Evolutionary conservation across 2,888 invertebrate genomes (phyloP).

Genomic region (Papilio demoleus): DNA sequence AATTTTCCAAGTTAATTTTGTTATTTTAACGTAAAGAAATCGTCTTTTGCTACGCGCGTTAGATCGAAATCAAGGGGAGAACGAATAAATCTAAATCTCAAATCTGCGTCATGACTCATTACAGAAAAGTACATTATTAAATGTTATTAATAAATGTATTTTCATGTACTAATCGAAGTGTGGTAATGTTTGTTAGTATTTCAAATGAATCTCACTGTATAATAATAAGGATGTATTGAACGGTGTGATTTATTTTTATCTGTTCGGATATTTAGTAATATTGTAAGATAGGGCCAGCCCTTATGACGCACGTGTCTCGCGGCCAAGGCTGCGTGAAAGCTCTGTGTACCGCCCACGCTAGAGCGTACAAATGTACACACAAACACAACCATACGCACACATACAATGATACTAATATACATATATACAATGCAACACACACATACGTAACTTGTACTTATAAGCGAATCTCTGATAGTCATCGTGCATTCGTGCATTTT

Average conservation of each 20-base stretch:
- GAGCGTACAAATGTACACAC: conserved; percentile 48
- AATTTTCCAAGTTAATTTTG: background rate
- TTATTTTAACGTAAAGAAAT: background rate
- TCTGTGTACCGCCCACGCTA: conserved; percentile 70
- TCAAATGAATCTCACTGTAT: background rate
- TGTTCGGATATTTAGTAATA: conserved; percentile 35
- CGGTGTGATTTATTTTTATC: background rate
- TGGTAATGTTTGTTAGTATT: background rate
- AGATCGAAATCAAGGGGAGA: background rate
- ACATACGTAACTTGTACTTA: conserved; percentile 41
- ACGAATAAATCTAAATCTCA: too few relatives aligned
- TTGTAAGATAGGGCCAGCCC: conserved; percentile 60
- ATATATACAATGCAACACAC: conserved; percentile 32
- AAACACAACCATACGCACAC: conserved; percentile 32
- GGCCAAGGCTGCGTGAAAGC: conserved; percentile 84
- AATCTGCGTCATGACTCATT: too few relatives aligned
- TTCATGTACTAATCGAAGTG: background rate
- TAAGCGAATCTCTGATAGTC: conserved; percentile 42
- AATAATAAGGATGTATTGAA: background rate
- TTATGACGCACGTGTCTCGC: conserved; percentile 79
- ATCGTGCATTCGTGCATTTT: conserved; percentile 48
- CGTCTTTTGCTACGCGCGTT: background rate
- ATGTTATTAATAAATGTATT: too few relatives aligned
- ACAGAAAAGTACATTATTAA: too few relatives aligned
- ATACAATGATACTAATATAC: conserved; percentile 39